Evolutionary conservation across 2,888 invertebrate species (phyloP), one percentile per base, ranked within the genome.

Genomic region (Aphrophora alni): DNA sequence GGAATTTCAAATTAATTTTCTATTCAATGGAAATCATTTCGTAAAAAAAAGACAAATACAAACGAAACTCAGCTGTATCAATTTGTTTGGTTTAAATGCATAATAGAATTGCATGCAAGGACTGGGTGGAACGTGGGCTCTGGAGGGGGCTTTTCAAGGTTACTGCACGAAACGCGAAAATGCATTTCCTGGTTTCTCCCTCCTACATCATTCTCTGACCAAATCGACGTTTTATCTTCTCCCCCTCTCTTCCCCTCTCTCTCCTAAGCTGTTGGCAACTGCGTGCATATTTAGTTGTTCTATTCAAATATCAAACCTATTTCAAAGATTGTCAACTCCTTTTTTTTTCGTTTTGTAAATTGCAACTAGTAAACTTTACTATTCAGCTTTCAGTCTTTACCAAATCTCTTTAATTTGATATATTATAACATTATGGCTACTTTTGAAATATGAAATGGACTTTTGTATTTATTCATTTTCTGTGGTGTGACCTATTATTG

Each of bases 91-190:
- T 59, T 59, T 59, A 59, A 59, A 59, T 59, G 59, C 21, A 59
- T 59, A 59, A 59, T 59, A 59, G 59, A 21, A 59, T 21, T 59
- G 21, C 21, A 21, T 21, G 21, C 59, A 59, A 59, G 59, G 59
- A 59, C 59, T 59, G 59, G 59, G 59, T 59, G 2, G 59, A 59
- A 21, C 21, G 59, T 44, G 14, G 59, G 21, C 4, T 21, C 21
- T 59, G 59, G 59, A 59, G 59, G 59, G 59, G 59, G 59, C n/a
- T 59, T 59, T 59, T 59, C 59, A 59, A 59, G 59, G 59, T 59
- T 59, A 59, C 59, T 59, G 59, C 59, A 59, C 59, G 59, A 59
- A 59, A 59, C 59, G 59, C 59, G n/a, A 59, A 59, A 59, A 59
- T 59, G 59, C 59, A 59, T 59, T 59, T 59, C 59, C 59, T 59